phyloP scores from a whole-genome alignment of 2,113 vertebrate genomes.

The Orycteropus afer region DNA sequence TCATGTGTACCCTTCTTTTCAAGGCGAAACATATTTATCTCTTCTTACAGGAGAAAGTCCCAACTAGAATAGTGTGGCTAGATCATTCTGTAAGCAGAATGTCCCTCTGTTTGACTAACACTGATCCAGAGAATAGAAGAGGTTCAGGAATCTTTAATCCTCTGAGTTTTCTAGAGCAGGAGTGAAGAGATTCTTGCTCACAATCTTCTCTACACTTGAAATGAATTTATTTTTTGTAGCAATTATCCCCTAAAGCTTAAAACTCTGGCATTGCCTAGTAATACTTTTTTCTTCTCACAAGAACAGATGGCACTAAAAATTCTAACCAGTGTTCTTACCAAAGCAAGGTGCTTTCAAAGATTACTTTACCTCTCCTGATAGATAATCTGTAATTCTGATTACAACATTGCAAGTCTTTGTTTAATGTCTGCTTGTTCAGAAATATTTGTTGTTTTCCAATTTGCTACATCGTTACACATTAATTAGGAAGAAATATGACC shows the following conservation, averaged over 20 bases:
- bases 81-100: not conserved
- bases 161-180: not conserved
- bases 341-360: not conserved
- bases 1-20: not conserved
- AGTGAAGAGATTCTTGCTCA: not conserved
- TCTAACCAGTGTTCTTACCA: slow-evolving; percentile 7
- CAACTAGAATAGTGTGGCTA: not conserved
- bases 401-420: slow-evolving; percentile 10
- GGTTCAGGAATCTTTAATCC: not conserved
- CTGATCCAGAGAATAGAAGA: not conserved
- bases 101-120: not conserved
- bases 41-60: not conserved
- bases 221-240: not conserved
- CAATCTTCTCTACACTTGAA: not conserved
- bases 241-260: not conserved
- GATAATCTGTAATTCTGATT: not conserved
- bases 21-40: not conserved
- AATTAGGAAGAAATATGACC: not conserved
- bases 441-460: not conserved
- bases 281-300: not conserved
- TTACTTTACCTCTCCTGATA: not conserved
- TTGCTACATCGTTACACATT: not conserved
- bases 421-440: slow-evolving; percentile 7
- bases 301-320: not conserved
- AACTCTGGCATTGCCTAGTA: not conserved